Percentiles rank a stretch among this genome's conserved stretches.
Conservation (phyloP, 2,888 invertebrate species). For the Megaustenia siamemsis region DNA sequence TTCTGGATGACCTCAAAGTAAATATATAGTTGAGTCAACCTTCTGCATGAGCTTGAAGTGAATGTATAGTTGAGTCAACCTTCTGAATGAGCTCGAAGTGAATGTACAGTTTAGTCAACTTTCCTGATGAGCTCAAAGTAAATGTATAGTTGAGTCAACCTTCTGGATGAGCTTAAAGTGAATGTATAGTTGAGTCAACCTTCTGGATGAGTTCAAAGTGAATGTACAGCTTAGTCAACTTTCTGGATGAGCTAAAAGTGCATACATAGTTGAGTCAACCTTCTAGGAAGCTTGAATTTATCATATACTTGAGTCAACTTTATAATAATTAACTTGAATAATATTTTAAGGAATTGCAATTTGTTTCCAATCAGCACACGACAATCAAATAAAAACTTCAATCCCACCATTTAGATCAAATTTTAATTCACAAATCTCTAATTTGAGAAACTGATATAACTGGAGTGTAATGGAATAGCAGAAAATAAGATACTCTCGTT, state of each 20-base stretch:
- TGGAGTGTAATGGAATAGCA: neutral
- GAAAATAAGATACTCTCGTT: too few species aligned
- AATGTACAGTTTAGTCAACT: neutral
- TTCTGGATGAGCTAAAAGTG: neutral
- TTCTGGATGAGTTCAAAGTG: too few species aligned
- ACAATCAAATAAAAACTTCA: constrained; percentile 16
- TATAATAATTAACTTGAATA: neutral
- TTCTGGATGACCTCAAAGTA: too few species aligned
- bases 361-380: constrained; percentile 14
- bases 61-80: too few species aligned
- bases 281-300: too few species aligned
- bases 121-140: neutral
- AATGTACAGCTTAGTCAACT: too few species aligned
- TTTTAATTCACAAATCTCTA: neutral
- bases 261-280: neutral
- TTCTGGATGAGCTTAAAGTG: too few species aligned
- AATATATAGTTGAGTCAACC: too few species aligned
- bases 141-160: too few species aligned
- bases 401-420: neutral
- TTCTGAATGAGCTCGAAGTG: neutral
- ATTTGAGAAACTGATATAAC: too few species aligned
- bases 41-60: constrained; percentile 66
- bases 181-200: too few species aligned
- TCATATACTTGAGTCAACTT: too few species aligned
- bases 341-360: neutral